phyloP scores from a whole-genome alignment of 2,797 vertebrate species.

The Acrossocheilus fasciatus region DNA sequence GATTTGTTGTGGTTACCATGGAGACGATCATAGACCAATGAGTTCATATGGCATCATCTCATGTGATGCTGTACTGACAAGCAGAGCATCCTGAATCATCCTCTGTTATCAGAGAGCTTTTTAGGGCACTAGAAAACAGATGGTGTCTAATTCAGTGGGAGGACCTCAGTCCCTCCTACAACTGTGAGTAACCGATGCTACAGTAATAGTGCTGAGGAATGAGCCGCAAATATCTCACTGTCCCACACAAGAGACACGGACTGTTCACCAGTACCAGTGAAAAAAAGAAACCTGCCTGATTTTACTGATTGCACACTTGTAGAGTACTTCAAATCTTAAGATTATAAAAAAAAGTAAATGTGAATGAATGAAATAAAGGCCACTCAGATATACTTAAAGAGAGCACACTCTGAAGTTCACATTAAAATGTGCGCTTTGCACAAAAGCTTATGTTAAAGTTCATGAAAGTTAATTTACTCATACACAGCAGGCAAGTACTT shows the following conservation, averaged over 20 bases:
- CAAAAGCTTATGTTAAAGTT: neutral
- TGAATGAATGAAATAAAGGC: neutral
- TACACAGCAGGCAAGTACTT: neutral
- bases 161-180: conserved; percentile 31
- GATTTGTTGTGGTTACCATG: conserved; percentile 51
- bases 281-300: neutral
- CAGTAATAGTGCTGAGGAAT: conserved; percentile 13
- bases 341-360: neutral
- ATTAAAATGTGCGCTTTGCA: too few relatives aligned
- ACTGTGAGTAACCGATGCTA: conserved; percentile 25
- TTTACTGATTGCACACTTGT: neutral
- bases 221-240: neutral
- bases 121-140: conserved; percentile 43
- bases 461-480: neutral
- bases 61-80: conserved; percentile 50
- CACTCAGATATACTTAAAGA: neutral
- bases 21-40: conserved; percentile 43
- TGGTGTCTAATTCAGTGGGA: conserved; percentile 48
- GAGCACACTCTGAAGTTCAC: neutral
- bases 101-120: conserved; percentile 42
- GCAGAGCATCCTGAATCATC: conserved; percentile 50
- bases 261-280: neutral
- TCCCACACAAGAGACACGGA: neutral
- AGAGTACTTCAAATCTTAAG: neutral
- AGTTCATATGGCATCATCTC: conserved; percentile 49